Percentiles rank a stretch among this genome's conserved stretches.
phyloP scores from a whole-genome alignment of 2,113 vertebrate species.

The Dunckerocampus dactyliophorus region DNA sequence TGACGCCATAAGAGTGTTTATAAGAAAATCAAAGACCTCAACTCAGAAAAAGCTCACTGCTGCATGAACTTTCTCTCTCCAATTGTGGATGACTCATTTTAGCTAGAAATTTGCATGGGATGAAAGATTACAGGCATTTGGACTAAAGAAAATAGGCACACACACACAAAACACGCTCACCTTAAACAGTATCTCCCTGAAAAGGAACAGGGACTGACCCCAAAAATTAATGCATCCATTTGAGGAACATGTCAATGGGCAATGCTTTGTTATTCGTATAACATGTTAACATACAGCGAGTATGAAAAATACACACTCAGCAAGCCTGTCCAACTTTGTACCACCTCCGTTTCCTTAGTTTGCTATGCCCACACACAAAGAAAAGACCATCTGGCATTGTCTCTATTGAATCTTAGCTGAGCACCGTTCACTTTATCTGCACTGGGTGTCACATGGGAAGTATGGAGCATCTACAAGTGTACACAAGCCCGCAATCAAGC shows the following conservation, averaged over 20 bases:
- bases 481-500: too few species aligned
- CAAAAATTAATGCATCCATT: too few species aligned
- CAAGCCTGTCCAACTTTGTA: not conserved
- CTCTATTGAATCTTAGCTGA: constrained; percentile 31
- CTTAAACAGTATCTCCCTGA: too few species aligned
- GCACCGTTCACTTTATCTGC: constrained; percentile 16
- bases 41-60: constrained; percentile 12
- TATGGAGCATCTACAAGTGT: too few species aligned
- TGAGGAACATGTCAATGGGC: too few species aligned
- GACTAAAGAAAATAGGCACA: not conserved
- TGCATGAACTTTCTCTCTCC: constrained; percentile 1
- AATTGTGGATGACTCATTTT: not conserved
- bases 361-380: not conserved
- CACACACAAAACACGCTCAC: too few species aligned
- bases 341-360: not conserved
- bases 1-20: constrained; percentile 5
- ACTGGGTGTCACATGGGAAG: not conserved
- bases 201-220: not conserved
- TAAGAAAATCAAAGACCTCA: too few species aligned
- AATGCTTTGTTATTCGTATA: too few species aligned
- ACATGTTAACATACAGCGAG: too few species aligned
- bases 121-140: not conserved
- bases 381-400: constrained; percentile 8
- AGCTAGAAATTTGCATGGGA: not conserved
- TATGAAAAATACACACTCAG: not conserved